Conservation (phyloP, 2,888 invertebrate species). For the Melieria picta region DNA sequence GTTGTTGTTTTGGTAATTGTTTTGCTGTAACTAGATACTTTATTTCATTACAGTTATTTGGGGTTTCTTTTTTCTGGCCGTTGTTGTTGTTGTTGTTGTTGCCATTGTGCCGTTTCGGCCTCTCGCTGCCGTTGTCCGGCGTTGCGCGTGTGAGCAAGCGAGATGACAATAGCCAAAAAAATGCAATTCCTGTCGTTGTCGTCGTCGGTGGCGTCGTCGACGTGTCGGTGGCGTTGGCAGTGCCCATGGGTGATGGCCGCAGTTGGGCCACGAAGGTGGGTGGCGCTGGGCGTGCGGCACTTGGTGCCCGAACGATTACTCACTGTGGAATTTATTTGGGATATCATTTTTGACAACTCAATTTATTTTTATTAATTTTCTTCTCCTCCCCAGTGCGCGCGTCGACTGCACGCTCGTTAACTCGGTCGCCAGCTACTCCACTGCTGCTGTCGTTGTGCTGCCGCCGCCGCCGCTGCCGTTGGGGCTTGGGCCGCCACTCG, state of each 20-base stretch:
- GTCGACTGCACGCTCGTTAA: background rate
- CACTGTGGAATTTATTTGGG: slow-evolving; percentile 66
- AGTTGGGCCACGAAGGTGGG: slow-evolving; percentile 11
- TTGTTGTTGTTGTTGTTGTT: slow-evolving; percentile 17
- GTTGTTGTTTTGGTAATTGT: slow-evolving; percentile 29
- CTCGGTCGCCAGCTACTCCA: slow-evolving; percentile 7
- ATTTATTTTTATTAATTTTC: slow-evolving; percentile 67
- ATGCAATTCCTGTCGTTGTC: slow-evolving; percentile 59
- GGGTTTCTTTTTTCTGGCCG: slow-evolving; percentile 39
- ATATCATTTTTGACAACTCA: slow-evolving; percentile 67
- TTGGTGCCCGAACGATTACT: slow-evolving; percentile 62
- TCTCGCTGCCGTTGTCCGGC: slow-evolving; percentile 8
- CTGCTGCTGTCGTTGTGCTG: background rate
- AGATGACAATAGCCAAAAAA: slow-evolving; percentile 50
- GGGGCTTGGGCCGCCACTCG: background rate
- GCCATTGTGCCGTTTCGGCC: background rate
- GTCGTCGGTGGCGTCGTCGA: background rate
- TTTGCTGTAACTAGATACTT: slow-evolving; percentile 53
- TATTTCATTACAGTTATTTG: slow-evolving; percentile 62
- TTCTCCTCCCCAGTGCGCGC: slow-evolving; percentile 49
- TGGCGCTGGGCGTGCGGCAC: slow-evolving; percentile 36
- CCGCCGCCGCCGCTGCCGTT: slow-evolving; percentile 3
- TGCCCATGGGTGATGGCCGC: slow-evolving; percentile 14
- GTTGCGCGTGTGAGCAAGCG: slow-evolving; percentile 33
- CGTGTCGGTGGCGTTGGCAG: background rate